A percentile compares a stretch with the other conserved stretches of the same genome.
Conservation (phyloP, 2,888 invertebrate genomes). For the Pomacea canaliculata region DNA sequence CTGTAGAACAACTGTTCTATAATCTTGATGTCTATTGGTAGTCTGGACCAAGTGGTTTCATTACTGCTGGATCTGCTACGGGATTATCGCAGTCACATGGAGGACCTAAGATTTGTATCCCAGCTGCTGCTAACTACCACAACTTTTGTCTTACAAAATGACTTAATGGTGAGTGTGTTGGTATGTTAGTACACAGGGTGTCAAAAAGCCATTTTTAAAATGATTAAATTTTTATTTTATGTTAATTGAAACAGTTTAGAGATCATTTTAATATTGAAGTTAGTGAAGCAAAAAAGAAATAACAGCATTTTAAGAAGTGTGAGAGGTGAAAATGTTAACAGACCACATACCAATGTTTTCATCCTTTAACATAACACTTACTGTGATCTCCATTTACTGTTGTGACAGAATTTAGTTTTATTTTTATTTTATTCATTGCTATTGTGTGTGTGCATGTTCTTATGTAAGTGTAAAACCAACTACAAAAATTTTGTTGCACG, state of each 20-base stretch:
- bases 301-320: neutral
- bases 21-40: slow-evolving; percentile 25
- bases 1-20: neutral
- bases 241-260: neutral
- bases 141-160: slow-evolving; percentile 40
- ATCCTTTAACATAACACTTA: too few species aligned
- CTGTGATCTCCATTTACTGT: too few species aligned
- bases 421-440: too few species aligned
- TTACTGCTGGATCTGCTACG: slow-evolving; percentile 51
- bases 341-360: too few species aligned
- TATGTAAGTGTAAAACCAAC: too few species aligned
- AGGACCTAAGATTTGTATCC: slow-evolving; percentile 28
- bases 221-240: neutral
- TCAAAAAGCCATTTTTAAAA: neutral
- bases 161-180: slow-evolving; percentile 21
- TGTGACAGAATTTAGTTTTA: too few species aligned
- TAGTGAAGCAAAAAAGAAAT: neutral
- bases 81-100: slow-evolving; percentile 32
- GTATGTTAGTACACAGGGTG: neutral
- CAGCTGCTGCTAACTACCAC: slow-evolving; percentile 54
- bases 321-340: too few species aligned
- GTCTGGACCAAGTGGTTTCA: slow-evolving; percentile 53
- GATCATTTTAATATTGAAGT: neutral
- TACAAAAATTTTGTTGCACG: too few species aligned
- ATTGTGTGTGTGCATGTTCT: too few species aligned